Evolutionary conservation across 2,888 invertebrate species (phyloP).

Genomic region (Hyposoter dolosus): DNA sequence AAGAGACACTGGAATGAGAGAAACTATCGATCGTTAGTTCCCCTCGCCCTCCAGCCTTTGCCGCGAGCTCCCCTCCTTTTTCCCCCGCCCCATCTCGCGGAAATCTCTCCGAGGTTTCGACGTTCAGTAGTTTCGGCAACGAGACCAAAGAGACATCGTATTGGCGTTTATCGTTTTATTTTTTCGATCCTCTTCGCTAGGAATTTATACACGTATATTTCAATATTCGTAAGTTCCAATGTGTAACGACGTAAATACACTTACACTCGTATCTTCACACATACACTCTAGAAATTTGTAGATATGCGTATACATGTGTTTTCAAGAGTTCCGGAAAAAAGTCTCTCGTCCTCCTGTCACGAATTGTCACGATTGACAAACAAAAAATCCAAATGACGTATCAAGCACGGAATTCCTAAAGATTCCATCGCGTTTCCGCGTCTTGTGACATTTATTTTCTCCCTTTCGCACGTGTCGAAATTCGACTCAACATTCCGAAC

Average conservation of each 20-base stretch:
- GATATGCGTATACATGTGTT: neutral
- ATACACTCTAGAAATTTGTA: neutral
- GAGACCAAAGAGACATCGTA: constrained; percentile 47
- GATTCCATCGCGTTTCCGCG: neutral
- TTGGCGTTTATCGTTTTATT: constrained; percentile 49
- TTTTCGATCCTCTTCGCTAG: constrained; percentile 22
- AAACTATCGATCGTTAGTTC: constrained; percentile 69
- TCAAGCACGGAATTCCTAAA: neutral
- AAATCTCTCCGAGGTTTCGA: constrained; percentile 47
- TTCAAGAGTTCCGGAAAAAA: neutral
- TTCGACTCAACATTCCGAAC: neutral
- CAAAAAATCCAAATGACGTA: constrained; percentile 10
- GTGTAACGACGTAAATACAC: neutral
- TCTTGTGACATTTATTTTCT: constrained; percentile 2
- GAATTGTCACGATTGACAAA: neutral
- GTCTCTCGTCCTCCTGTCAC: constrained; percentile 15
- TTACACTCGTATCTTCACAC: neutral
- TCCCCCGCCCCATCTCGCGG: constrained; percentile 5
- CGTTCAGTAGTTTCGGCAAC: constrained; percentile 57
- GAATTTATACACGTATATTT: constrained; percentile 11
- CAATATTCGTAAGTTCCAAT: constrained; percentile 13
- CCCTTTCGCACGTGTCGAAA: constrained; percentile 12
- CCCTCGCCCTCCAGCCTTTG: constrained; percentile 34
- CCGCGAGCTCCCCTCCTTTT: constrained; percentile 5
- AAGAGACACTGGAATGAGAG: constrained; percentile 54